phyloP scores from a whole-genome alignment of 2,113 vertebrate species.

The Ellobius talpinus region DNA sequence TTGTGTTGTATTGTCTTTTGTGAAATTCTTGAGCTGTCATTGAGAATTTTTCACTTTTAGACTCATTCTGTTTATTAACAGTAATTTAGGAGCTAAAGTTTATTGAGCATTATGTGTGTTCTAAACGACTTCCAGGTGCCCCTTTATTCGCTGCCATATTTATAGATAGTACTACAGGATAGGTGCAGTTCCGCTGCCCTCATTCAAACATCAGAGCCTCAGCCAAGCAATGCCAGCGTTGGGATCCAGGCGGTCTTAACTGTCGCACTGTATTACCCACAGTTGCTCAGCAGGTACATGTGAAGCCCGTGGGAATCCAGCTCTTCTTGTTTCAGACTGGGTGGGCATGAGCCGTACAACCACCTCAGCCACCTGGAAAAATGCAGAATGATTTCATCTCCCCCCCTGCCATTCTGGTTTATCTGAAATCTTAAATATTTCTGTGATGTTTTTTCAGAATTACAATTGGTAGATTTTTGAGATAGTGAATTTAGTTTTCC shows the following conservation, averaged over 20 bases:
- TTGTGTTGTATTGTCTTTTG: constrained; percentile 16
- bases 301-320: not conserved
- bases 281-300: not conserved
- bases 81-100: constrained; percentile 19
- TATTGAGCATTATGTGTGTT: not conserved
- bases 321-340: not conserved
- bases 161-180: not conserved
- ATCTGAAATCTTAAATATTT: constrained; percentile 37
- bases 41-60: constrained; percentile 3
- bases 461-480: constrained; percentile 35
- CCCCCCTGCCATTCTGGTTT: not conserved
- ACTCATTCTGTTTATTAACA: constrained; percentile 42
- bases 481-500: not conserved
- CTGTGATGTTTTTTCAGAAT: constrained; percentile 29
- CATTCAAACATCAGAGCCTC: not conserved
- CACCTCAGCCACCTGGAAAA: constrained; percentile 3
- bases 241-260: not conserved
- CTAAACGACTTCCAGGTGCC: constrained; percentile 25
- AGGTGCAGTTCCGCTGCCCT: not conserved
- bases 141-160: constrained; percentile 24
- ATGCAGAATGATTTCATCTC: not conserved
- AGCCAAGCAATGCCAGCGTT: not conserved
- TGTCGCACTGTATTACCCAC: not conserved
- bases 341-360: not conserved
- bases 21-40: constrained; percentile 20